Percentiles rank a stretch among this genome's conserved stretches.
Evolutionary conservation across 2,888 invertebrate species (phyloP).

Genomic region (Saturnia japonica): DNA sequence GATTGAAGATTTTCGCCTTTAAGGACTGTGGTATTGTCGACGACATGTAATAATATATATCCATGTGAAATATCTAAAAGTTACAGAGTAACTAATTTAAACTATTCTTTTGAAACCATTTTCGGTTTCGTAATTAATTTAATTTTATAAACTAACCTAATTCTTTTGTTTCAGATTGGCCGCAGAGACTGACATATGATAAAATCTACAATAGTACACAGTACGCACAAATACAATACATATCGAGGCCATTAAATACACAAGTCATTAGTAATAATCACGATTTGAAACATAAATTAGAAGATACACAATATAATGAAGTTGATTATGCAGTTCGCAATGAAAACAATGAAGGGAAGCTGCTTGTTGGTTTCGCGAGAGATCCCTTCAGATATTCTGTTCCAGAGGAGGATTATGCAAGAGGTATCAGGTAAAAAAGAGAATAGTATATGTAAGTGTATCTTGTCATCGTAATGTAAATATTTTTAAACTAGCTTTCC

Average conservation of each 20-base stretch:
- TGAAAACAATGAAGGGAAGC: conserved; percentile 39
- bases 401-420: conserved; percentile 63
- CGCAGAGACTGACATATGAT: conserved; percentile 57
- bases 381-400: conserved; percentile 71
- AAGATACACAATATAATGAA: conserved; percentile 50
- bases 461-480: no score
- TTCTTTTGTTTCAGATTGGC: conserved; percentile 59
- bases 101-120: background rate
- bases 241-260: conserved; percentile 47
- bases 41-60: background rate
- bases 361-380: conserved; percentile 66
- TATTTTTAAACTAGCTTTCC: no score
- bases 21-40: background rate
- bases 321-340: conserved; percentile 42
- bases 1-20: no score
- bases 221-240: conserved; percentile 59
- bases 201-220: conserved; percentile 65
- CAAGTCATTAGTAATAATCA: conserved; percentile 37
- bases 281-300: conserved; percentile 30
- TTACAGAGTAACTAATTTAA: background rate
- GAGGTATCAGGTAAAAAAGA: conserved; percentile 62
- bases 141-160: background rate
- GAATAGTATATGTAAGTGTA: no score
- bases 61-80: background rate
- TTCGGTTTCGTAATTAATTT: conserved; percentile 1